A percentile compares a stretch with the other conserved stretches of the same genome.
Conservation (phyloP, 2,888 invertebrate genomes). For the Ecliptopera silaceata region DNA sequence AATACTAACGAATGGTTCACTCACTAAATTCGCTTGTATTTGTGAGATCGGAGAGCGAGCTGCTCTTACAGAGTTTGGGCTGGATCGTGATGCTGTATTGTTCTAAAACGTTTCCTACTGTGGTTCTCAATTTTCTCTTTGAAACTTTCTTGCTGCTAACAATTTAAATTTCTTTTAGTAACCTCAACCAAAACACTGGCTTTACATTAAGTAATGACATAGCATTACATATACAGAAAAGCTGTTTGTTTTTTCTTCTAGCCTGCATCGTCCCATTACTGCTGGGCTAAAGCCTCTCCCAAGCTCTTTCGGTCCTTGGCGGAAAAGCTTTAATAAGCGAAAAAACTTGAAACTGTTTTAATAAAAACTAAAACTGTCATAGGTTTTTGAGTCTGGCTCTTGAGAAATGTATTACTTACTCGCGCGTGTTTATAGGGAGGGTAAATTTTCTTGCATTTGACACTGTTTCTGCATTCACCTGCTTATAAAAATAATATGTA, state of each 20-base stretch:
- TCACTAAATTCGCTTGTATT: constrained; percentile 67
- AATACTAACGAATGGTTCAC: constrained; percentile 57
- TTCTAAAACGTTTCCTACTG: constrained; percentile 57
- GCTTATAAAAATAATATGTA: constrained; percentile 20
- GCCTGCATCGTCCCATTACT: too few relatives aligned
- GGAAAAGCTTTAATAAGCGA: too few relatives aligned
- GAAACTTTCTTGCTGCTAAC: constrained; percentile 39
- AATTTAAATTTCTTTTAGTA: background rate
- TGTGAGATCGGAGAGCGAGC: constrained; percentile 66
- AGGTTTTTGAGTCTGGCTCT: background rate
- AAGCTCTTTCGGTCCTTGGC: too few relatives aligned
- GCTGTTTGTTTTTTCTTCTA: too few relatives aligned
- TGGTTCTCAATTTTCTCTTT: constrained; percentile 50
- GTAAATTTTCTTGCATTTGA: constrained; percentile 57
- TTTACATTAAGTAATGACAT: too few relatives aligned
- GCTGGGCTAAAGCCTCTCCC: too few relatives aligned
- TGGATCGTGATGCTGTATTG: constrained; percentile 73
- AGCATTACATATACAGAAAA: too few relatives aligned
- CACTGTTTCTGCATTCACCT: constrained; percentile 60
- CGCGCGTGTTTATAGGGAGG: constrained; percentile 44
- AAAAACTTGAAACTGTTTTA: too few relatives aligned
- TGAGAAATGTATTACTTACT: constrained; percentile 65
- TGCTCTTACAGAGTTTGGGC: constrained; percentile 65
- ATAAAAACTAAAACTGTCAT: too few relatives aligned
- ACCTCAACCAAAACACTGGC: background rate